phyloP scores from a whole-genome alignment of 1,140 invertebrate genomes.

The Drosophila pseudoobscura region DNA sequence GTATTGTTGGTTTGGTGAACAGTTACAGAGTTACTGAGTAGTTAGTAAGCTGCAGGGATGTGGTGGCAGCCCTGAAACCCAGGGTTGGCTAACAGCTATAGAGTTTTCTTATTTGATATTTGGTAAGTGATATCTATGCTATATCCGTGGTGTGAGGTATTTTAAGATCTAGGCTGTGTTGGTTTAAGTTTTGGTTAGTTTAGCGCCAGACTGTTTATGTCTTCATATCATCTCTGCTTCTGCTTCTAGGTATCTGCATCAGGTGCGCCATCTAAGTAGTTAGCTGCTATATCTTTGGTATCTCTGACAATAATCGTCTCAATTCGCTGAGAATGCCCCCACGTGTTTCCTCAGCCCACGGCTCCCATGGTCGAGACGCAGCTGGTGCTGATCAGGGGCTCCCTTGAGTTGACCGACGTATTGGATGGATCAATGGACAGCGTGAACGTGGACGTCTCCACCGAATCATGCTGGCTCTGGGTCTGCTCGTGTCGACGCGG shows the following conservation, averaged over 20 bases:
- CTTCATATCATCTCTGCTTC: constrained; percentile 29
- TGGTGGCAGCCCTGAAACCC: constrained; percentile 5
- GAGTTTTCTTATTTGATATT: constrained; percentile 11
- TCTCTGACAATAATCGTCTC: neutral
- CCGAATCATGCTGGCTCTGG: constrained; percentile 84
- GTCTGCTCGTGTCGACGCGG: constrained; percentile 84
- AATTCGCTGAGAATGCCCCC: neutral
- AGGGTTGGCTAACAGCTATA: constrained; percentile 25
- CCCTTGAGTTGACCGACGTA: constrained; percentile 79
- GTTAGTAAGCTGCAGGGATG: too few relatives aligned
- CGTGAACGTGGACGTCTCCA: constrained; percentile 78
- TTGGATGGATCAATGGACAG: constrained; percentile 81
- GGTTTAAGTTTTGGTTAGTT: constrained; percentile 27
- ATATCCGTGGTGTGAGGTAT: constrained; percentile 38
- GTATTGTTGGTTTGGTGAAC: too few relatives aligned
- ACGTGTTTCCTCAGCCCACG: constrained; percentile 42
- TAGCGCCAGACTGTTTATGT: constrained; percentile 15
- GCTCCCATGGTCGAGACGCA: constrained; percentile 67
- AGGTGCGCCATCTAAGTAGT: constrained; percentile 24
- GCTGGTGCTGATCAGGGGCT: constrained; percentile 76
- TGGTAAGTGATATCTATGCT: constrained; percentile 21
- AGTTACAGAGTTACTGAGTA: too few relatives aligned
- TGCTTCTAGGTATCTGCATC: constrained; percentile 23
- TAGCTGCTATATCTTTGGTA: constrained; percentile 32
- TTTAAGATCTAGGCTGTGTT: constrained; percentile 45